A percentile compares a stretch with the other conserved stretches of the same genome.
Evolutionary conservation across 2,113 vertebrate species (phyloP).

Genomic region (Pteronura brasiliensis): DNA sequence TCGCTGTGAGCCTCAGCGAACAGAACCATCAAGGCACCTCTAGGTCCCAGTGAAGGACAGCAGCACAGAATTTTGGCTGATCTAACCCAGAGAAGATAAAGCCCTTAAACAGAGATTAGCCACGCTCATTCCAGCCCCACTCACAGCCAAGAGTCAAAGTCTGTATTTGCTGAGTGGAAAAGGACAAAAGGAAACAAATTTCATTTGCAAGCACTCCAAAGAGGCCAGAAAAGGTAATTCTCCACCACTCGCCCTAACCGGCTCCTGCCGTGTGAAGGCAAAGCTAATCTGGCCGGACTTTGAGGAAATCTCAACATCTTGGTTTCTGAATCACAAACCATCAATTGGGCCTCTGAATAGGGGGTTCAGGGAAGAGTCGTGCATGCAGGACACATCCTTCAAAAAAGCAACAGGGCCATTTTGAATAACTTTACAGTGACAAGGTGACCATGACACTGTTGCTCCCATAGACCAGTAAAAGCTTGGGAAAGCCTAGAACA

Average conservation of each 20-base stretch:
- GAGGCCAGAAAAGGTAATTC: neutral
- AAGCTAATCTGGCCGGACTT: neutral
- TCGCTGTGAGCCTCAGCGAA: neutral
- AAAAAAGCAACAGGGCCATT: neutral
- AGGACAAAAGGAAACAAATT: slow-evolving; percentile 70
- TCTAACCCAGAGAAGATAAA: slow-evolving; percentile 44
- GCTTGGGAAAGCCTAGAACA: neutral
- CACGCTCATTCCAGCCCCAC: neutral
- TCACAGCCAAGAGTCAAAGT: slow-evolving; percentile 65
- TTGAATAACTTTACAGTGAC: neutral
- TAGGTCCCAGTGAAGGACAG: neutral
- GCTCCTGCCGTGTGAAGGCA: neutral
- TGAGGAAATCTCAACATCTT: neutral
- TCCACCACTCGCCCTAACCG: rapidly evolving
- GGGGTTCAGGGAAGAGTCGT: neutral
- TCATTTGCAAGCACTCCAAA: slow-evolving; percentile 32
- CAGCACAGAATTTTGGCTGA: slow-evolving; percentile 25
- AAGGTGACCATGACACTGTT: neutral
- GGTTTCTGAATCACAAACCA: neutral
- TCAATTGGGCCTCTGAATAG: neutral
- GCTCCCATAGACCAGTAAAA: neutral
- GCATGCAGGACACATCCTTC: neutral
- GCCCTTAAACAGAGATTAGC: slow-evolving; percentile 64
- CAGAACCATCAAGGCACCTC: neutral
- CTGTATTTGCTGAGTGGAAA: slow-evolving; percentile 59